phyloP scores from a whole-genome alignment of 2,113 vertebrate species.

The Jacana jacana region DNA sequence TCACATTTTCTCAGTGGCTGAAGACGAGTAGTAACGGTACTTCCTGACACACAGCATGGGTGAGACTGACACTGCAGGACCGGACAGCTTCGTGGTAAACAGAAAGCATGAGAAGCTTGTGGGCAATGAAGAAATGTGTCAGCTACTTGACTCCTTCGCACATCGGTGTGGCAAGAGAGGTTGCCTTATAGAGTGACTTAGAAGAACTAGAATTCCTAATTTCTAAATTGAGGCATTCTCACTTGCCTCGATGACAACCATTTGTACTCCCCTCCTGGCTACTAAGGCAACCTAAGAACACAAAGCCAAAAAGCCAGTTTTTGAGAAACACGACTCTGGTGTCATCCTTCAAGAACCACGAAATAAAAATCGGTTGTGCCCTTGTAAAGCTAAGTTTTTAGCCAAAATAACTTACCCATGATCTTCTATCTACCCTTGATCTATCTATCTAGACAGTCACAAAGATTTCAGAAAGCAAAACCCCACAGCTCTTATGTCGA shows the following conservation, averaged over 20 bases:
- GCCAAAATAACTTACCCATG: background rate
- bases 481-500: background rate
- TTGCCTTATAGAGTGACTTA: background rate
- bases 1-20: background rate
- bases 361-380: background rate
- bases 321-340: background rate
- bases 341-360: background rate
- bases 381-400: background rate
- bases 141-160: background rate
- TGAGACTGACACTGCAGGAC: background rate
- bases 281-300: background rate
- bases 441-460: background rate
- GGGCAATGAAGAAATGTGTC: background rate
- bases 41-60: background rate
- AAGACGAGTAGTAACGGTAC: background rate
- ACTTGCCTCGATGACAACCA: background rate
- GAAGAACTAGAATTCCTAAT: background rate
- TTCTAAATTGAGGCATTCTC: background rate
- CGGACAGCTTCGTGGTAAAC: background rate
- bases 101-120: background rate
- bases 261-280: background rate
- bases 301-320: background rate
- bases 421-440: background rate
- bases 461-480: background rate
- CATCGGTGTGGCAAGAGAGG: background rate